These are phyloP conservation scores for Pissodes strobi DNA, from an alignment of 1,140 invertebrate genomes.

Conservation along the genomic window DNA sequence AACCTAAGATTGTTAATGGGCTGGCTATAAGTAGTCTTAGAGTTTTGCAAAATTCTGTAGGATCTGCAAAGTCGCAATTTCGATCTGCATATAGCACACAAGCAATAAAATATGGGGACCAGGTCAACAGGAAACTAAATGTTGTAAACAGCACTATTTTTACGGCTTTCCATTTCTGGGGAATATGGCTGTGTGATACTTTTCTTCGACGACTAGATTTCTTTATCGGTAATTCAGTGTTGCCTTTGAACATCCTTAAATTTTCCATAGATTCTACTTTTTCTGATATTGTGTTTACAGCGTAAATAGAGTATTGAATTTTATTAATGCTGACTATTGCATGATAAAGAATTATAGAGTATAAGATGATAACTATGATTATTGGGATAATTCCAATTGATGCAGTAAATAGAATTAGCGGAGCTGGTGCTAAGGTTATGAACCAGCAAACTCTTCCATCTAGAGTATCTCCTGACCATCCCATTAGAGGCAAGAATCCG, in stretches of 20 bases:
- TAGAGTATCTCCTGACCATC: constrained; percentile 59
- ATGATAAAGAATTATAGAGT: constrained; percentile 60
- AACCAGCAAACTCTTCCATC: constrained; percentile 59
- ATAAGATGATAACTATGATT: constrained; percentile 58
- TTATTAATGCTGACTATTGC: constrained; percentile 59
- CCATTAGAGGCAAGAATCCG: constrained; percentile 61
- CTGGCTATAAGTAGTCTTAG: constrained; percentile 58
- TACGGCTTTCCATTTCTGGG: constrained; percentile 62
- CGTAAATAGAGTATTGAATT: constrained; percentile 42
- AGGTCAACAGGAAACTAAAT: constrained; percentile 59
- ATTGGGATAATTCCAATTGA: constrained; percentile 61
- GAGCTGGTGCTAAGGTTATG: constrained; percentile 58
- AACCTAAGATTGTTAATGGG: constrained; percentile 62
- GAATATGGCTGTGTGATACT: constrained; percentile 40
- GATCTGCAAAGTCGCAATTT: constrained; percentile 58
- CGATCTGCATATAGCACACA: constrained; percentile 57
- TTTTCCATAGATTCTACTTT: constrained; percentile 24
- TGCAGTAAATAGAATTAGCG: constrained; percentile 59
- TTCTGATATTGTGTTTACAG: constrained; percentile 25
- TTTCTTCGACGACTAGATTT: background rate
- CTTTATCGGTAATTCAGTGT: constrained; percentile 15
- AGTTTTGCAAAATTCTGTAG: constrained; percentile 56
- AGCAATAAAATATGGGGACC: constrained; percentile 58
- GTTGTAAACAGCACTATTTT: constrained; percentile 63
- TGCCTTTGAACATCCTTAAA: constrained; percentile 46